A percentile compares a stretch with the other conserved stretches of the same genome.
Conservation (phyloP, 2,888 invertebrate genomes). For the Rhingia rostrata region DNA sequence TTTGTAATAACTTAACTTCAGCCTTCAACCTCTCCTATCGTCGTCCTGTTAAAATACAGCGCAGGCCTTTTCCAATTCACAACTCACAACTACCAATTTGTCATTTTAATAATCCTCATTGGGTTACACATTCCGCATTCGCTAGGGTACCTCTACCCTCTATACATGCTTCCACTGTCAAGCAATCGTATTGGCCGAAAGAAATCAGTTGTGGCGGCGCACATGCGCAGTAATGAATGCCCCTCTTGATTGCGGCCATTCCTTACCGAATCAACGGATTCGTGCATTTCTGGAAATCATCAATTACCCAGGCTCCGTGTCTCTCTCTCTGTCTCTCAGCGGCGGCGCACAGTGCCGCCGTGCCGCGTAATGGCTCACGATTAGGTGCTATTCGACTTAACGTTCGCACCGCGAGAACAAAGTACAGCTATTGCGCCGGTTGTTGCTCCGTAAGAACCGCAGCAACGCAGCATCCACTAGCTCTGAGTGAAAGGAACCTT, state of each 20-base stretch:
- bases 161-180: conserved; percentile 44
- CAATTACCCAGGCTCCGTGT: conserved; percentile 45
- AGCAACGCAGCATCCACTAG: background rate
- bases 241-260: conserved; percentile 54
- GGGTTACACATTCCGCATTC: conserved; percentile 26
- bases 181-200: conserved; percentile 18
- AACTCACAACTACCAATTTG: conserved; percentile 57
- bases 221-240: conserved; percentile 57
- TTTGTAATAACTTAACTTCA: too few relatives aligned
- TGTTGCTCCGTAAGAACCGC: conserved; percentile 25
- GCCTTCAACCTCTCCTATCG: background rate
- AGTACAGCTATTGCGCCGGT: conserved; percentile 53
- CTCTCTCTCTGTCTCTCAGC: background rate
- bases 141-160: background rate
- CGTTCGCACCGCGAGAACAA: conserved; percentile 50
- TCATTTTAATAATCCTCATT: conserved; percentile 57
- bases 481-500: conserved; percentile 53
- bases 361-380: conserved; percentile 65
- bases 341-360: conserved; percentile 6
- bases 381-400: conserved; percentile 60
- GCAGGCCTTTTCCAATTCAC: conserved; percentile 23
- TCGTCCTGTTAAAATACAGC: conserved; percentile 19
- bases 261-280: conserved; percentile 52
- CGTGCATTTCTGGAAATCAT: conserved; percentile 69
- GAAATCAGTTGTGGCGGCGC: conserved; percentile 25